Conservation (phyloP, 37 sponge, comb jelly and placozoan species). For the Geodia barretti region DNA sequence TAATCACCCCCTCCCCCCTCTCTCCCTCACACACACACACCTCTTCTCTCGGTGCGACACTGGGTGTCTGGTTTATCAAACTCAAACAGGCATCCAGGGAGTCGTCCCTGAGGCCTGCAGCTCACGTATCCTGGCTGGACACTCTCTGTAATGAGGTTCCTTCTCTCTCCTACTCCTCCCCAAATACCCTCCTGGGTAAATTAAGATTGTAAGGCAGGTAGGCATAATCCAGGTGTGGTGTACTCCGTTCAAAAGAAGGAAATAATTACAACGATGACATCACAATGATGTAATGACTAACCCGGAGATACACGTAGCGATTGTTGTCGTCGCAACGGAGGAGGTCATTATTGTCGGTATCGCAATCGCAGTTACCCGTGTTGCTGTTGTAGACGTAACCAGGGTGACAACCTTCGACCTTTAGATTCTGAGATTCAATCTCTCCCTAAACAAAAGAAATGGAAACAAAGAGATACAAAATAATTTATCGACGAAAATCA, state of each 20-base stretch:
- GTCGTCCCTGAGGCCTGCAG: slow-evolving; percentile 51
- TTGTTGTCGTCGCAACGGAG: slow-evolving; percentile 49
- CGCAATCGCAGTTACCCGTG: slow-evolving; percentile 28
- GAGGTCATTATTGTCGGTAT: slow-evolving; percentile 40
- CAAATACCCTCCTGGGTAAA: slow-evolving; percentile 72
- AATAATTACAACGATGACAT: slow-evolving; percentile 3
- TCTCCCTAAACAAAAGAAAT: slow-evolving; percentile 28
- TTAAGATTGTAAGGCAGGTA: too few relatives aligned
- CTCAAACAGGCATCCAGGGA: slow-evolving; percentile 68
- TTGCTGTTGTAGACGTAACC: slow-evolving; percentile 41
- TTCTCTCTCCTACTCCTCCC: slow-evolving; percentile 23
- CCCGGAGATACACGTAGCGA: slow-evolving; percentile 73
- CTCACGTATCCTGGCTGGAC: slow-evolving; percentile 53
- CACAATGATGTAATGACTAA: slow-evolving; percentile 19
- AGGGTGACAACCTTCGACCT: slow-evolving; percentile 65
- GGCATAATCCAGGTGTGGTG: too few relatives aligned
- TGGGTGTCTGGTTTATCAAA: slow-evolving; percentile 60
- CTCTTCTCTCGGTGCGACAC: slow-evolving; percentile 60
- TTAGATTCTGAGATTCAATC: not conserved
- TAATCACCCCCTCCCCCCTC: too few relatives aligned
- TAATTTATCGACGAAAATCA: too few relatives aligned
- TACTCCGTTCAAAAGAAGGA: not conserved
- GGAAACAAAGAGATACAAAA: not conserved
- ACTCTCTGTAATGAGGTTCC: slow-evolving; percentile 23
- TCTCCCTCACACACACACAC: slow-evolving; percentile 18